A percentile compares a stretch with the other conserved stretches of the same genome.
Conservation (phyloP, 2,113 vertebrate species). For the Leucoraja erinaceus region DNA sequence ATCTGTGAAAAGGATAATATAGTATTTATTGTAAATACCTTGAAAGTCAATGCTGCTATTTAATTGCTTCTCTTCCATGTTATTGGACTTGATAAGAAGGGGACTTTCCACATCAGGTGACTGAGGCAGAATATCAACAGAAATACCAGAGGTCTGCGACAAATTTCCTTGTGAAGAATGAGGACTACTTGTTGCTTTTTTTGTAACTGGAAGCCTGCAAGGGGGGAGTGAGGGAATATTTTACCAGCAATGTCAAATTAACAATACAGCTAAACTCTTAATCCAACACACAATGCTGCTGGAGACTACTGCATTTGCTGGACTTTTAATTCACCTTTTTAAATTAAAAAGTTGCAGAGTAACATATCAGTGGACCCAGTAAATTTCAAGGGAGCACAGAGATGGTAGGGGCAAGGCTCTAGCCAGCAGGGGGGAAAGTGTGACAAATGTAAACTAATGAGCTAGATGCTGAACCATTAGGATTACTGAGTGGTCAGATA, state of each 20-base stretch:
- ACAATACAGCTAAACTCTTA: no score
- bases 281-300: no score
- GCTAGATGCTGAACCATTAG: no score
- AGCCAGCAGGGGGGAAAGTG: no score
- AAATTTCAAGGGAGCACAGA: no score
- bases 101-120: slow-evolving; percentile 71
- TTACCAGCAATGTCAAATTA: neutral
- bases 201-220: slow-evolving; percentile 61
- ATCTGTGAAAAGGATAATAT: neutral
- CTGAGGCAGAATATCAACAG: slow-evolving; percentile 62
- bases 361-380: no score
- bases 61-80: slow-evolving; percentile 72
- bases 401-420: no score
- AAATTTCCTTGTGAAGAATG: slow-evolving; percentile 69
- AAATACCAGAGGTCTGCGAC: slow-evolving; percentile 63
- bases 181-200: slow-evolving; percentile 59
- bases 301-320: no score
- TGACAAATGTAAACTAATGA: no score
- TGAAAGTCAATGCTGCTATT: slow-evolving; percentile 74
- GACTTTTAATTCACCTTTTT: no score
- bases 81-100: slow-evolving; percentile 56
- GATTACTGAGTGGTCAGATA: no score
- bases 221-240: slow-evolving; percentile 35
- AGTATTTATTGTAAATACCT: slow-evolving; percentile 56
- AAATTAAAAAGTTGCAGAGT: no score